phyloP scores from a whole-genome alignment of 2,888 invertebrate genomes.

The Yponomeuta sedellus region DNA sequence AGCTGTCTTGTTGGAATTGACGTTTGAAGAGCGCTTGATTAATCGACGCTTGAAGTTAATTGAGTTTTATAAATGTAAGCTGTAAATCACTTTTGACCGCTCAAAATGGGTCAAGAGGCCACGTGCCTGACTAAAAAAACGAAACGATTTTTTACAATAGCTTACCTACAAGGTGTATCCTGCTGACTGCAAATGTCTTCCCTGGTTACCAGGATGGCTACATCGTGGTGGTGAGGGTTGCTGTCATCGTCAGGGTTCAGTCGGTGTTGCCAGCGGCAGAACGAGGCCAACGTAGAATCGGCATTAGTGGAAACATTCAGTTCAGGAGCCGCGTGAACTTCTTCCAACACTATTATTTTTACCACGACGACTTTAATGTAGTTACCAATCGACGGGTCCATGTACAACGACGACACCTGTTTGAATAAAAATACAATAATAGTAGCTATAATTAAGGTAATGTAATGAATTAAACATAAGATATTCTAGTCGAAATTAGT shows the following conservation, averaged over 20 bases:
- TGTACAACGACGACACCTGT: slow-evolving; percentile 85
- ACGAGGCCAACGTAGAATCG: slow-evolving; percentile 87
- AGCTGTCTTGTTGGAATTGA: slow-evolving; percentile 10
- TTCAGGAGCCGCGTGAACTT: slow-evolving; percentile 75
- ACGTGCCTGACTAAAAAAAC: slow-evolving; percentile 7
- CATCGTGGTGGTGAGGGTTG: slow-evolving; percentile 93
- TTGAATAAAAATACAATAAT: slow-evolving; percentile 19
- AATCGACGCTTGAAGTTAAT: slow-evolving; percentile 6
- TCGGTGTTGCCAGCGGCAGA: slow-evolving; percentile 89
- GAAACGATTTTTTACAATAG: not conserved
- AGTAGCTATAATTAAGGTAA: slow-evolving; percentile 16
- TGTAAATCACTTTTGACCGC: not conserved
- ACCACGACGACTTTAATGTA: slow-evolving; percentile 94
- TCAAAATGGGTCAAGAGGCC: not conserved
- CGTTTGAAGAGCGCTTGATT: slow-evolving; percentile 10
- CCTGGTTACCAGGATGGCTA: slow-evolving; percentile 90
- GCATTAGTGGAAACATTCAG: slow-evolving; percentile 88
- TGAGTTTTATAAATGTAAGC: not conserved
- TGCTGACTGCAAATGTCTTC: slow-evolving; percentile 82
- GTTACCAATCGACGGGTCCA: slow-evolving; percentile 93
- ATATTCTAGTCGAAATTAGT: not conserved
- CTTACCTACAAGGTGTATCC: slow-evolving; percentile 73
- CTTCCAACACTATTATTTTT: slow-evolving; percentile 86
- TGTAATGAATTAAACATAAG: not conserved
- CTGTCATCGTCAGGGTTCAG: slow-evolving; percentile 85